Percentiles rank a stretch among this genome's conserved stretches.
phyloP scores from a whole-genome alignment of 2,888 invertebrate genomes.

The Conchocele bisecta region DNA sequence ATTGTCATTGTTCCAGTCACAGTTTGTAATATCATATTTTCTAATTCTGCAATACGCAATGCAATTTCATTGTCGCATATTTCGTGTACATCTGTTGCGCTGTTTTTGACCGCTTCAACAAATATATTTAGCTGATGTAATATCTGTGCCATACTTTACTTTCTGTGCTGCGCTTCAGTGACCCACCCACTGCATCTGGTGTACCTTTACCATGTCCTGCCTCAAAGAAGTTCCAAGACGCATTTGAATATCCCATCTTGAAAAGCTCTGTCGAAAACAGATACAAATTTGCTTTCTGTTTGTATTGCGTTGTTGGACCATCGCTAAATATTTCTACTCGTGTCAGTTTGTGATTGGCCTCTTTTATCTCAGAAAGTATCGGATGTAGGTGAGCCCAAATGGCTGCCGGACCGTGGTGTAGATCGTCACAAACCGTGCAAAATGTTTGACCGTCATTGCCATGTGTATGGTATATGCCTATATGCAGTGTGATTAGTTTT shows the following conservation, averaged over 20 bases:
- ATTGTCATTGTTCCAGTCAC: slow-evolving; percentile 45
- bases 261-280: slow-evolving; percentile 57
- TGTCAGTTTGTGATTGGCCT: slow-evolving; percentile 32
- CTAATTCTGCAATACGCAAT: too few relatives aligned
- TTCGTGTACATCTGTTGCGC: neutral
- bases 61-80: too few relatives aligned
- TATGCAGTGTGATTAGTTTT: slow-evolving; percentile 47
- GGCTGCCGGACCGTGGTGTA: slow-evolving; percentile 78
- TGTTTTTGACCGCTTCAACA: neutral
- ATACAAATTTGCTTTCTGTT: slow-evolving; percentile 81
- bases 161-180: slow-evolving; percentile 69
- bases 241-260: slow-evolving; percentile 33
- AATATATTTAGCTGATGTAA: slow-evolving; percentile 12
- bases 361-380: slow-evolving; percentile 51
- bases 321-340: slow-evolving; percentile 56
- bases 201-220: slow-evolving; percentile 79
- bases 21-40: slow-evolving; percentile 17
- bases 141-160: slow-evolving; percentile 46
- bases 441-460: slow-evolving; percentile 32
- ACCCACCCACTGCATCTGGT: slow-evolving; percentile 77
- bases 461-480: slow-evolving; percentile 30
- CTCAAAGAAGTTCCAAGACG: slow-evolving; percentile 78
- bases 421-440: slow-evolving; percentile 75
- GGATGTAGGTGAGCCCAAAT: slow-evolving; percentile 82
- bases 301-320: slow-evolving; percentile 79